Conservation (phyloP, 1,140 invertebrate species). For the Nasonia longicornis region DNA sequence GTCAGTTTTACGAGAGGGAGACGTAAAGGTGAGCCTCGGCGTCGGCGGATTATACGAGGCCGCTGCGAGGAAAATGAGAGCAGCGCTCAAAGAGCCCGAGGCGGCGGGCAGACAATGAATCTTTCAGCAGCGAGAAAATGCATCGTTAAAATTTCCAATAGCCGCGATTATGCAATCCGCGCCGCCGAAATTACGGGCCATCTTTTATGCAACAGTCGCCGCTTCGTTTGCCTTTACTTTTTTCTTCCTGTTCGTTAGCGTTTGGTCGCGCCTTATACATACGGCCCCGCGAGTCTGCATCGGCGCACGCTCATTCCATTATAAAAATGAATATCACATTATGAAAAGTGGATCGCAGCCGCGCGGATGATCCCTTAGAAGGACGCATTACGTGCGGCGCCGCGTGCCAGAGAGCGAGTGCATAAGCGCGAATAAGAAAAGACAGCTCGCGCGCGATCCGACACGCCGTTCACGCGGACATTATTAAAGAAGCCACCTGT, state of each 20-base stretch:
- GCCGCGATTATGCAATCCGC: too few relatives aligned
- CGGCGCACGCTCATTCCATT: not conserved
- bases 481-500: constrained; percentile 40
- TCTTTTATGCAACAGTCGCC: not conserved
- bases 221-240: not conserved
- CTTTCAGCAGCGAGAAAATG: not conserved
- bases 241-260: not conserved
- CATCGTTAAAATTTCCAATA: constrained; percentile 3
- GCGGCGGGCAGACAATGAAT: not conserved
- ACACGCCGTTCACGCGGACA: not conserved
- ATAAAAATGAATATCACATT: constrained; percentile 26
- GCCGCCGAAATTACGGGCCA: not conserved
- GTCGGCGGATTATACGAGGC: not conserved
- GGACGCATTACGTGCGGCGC: constrained; percentile 38
- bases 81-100: not conserved
- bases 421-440: not conserved
- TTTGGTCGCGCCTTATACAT: not conserved
- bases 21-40: not conserved
- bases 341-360: constrained; percentile 41
- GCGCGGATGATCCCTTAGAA: constrained; percentile 45
- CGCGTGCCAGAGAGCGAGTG: constrained; percentile 5
- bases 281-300: not conserved
- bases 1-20: constrained; percentile 26
- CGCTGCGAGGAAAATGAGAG: not conserved
- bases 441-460: constrained; percentile 20